These are phyloP conservation scores for Myotis daubentonii DNA, from an alignment of 2,797 vertebrate species.

Conservation along the genomic window DNA sequence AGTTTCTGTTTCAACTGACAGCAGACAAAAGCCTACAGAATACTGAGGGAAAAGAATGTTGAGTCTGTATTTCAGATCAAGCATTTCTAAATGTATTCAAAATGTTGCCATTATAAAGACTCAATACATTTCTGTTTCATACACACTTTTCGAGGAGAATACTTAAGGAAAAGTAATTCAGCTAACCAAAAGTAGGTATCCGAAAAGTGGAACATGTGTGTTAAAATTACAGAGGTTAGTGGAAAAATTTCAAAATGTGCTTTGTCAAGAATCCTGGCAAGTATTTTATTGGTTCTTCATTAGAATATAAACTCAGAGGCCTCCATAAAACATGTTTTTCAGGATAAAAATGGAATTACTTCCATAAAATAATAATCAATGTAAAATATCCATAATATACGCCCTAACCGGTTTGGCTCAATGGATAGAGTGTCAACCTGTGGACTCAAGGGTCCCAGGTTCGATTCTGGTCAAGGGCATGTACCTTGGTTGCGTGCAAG, in stretches of 20 bases:
- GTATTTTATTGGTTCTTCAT: background rate
- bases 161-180: background rate
- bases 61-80: background rate
- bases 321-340: background rate
- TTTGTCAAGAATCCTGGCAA: background rate
- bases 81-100: background rate
- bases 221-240: background rate
- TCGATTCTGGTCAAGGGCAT: no score
- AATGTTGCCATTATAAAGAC: background rate
- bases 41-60: background rate
- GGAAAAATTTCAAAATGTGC: background rate
- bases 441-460: no score
- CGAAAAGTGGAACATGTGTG: background rate
- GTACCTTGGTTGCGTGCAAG: no score
- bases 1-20: background rate
- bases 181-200: background rate
- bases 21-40: background rate
- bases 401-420: no score
- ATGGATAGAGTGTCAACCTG: no score
- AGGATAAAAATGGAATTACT: background rate
- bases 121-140: background rate
- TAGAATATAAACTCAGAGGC: background rate
- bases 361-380: background rate
- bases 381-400: background rate
- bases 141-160: background rate